Conservation (phyloP, 2,113 vertebrate genomes). For the Stegostoma tigrinum region DNA sequence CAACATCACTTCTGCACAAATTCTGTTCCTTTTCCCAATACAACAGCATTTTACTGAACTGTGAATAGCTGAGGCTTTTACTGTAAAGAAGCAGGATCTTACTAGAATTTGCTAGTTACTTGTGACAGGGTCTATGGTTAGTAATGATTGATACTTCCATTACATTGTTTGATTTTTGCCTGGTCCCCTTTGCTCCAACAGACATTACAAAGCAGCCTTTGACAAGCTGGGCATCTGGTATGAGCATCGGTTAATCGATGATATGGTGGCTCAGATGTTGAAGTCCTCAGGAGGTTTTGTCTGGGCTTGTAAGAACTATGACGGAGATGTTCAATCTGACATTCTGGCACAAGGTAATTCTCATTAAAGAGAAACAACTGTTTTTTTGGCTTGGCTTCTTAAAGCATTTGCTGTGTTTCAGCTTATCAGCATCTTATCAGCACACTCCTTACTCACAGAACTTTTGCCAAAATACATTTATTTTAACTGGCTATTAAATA, state of each 20-base stretch:
- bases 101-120: not conserved
- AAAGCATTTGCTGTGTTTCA: not conserved
- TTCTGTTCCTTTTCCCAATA: not conserved
- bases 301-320: slow-evolving; percentile 39
- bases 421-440: not conserved
- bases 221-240: slow-evolving; percentile 38
- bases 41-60: not conserved
- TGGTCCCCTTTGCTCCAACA: not conserved
- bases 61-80: not conserved
- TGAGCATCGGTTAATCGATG: slow-evolving; percentile 37
- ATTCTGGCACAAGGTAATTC: slow-evolving; percentile 38
- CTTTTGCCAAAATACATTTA: not conserved
- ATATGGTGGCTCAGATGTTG: slow-evolving; percentile 39
- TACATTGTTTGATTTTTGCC: not conserved
- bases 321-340: slow-evolving; percentile 38
- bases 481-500: not conserved
- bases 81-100: not conserved
- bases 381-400: not conserved
- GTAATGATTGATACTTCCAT: not conserved
- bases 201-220: slow-evolving; percentile 35
- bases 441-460: not conserved
- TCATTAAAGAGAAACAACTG: not conserved
- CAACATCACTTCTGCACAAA: too few species aligned
- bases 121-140: not conserved
- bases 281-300: slow-evolving; percentile 39